phyloP scores from a whole-genome alignment of 1,140 invertebrate genomes.

The Drosophila auraria region DNA sequence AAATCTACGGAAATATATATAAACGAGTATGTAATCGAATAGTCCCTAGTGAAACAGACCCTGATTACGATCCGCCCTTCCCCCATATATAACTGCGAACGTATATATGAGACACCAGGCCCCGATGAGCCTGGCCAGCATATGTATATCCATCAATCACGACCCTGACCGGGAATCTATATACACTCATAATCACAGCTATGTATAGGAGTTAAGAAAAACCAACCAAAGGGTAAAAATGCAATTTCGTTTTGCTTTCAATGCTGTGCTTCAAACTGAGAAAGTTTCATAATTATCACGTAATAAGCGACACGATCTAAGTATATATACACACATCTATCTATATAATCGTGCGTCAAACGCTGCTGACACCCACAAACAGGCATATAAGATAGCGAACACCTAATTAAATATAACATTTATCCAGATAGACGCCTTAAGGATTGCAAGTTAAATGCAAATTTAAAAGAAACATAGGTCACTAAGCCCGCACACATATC shows the following conservation, averaged over 20 bases:
- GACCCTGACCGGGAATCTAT: constrained; percentile 26
- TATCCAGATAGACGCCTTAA: constrained; percentile 63
- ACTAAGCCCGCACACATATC: constrained; percentile 64
- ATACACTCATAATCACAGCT: constrained; percentile 32
- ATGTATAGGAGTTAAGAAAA: constrained; percentile 46
- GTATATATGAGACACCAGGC: constrained; percentile 37
- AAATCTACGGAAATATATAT: constrained; percentile 17
- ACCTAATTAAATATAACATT: constrained; percentile 18
- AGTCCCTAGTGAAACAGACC: constrained; percentile 58
- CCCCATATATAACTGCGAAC: constrained; percentile 27
- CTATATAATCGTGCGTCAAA: constrained; percentile 67
- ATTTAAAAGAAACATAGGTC: constrained; percentile 26
- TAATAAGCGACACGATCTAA: constrained; percentile 37
- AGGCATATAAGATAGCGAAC: constrained; percentile 28
- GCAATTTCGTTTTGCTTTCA: constrained; percentile 66
- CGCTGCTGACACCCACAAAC: constrained; percentile 49
- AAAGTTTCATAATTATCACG: constrained; percentile 45
- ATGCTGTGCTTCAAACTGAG: constrained; percentile 63
- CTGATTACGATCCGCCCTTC: constrained; percentile 74
- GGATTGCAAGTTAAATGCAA: constrained; percentile 62
- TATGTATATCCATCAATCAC: constrained; percentile 48
- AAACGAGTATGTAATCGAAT: constrained; percentile 45
- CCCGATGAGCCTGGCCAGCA: constrained; percentile 34
- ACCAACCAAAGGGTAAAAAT: constrained; percentile 57
- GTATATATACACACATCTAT: constrained; percentile 26